These are phyloP conservation scores for Crypturellus undulatus DNA, from an alignment of 2,113 vertebrate species.

Conservation along the genomic window DNA sequence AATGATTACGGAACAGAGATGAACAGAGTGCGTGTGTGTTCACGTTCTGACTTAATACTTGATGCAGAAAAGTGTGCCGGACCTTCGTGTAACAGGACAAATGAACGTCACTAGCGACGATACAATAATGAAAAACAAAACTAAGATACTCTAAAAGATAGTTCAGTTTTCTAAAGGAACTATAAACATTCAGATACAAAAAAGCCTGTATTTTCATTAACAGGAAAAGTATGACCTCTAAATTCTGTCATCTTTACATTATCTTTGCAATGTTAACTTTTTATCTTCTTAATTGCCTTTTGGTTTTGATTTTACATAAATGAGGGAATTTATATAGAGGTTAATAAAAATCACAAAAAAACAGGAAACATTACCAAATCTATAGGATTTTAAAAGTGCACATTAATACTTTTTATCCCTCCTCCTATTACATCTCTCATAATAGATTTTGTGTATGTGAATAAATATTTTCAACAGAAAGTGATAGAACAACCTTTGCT, in stretches of 20 bases:
- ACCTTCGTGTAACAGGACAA: not conserved
- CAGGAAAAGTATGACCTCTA: not conserved
- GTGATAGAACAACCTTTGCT: not conserved
- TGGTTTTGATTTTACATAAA: not conserved
- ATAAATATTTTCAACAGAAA: not conserved
- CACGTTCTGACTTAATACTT: not conserved
- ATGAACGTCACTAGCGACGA: not conserved
- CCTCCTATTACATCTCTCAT: not conserved
- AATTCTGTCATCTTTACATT: not conserved
- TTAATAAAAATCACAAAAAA: not conserved
- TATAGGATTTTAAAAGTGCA: not conserved
- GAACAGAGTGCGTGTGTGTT: not conserved
- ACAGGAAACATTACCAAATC: not conserved
- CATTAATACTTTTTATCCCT: not conserved
- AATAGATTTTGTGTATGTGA: not conserved
- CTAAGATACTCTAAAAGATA: not conserved
- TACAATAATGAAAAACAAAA: not conserved
- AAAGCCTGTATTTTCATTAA: not conserved
- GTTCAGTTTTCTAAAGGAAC: not conserved
- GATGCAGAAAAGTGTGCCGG: not conserved
- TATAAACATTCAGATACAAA: not conserved
- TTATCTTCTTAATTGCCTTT: not conserved
- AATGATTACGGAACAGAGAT: not conserved
- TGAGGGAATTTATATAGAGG: not conserved
- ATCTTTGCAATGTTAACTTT: not conserved